Conservation (phyloP, 2,113 vertebrate species). For the Xenotilapia longispinis region DNA sequence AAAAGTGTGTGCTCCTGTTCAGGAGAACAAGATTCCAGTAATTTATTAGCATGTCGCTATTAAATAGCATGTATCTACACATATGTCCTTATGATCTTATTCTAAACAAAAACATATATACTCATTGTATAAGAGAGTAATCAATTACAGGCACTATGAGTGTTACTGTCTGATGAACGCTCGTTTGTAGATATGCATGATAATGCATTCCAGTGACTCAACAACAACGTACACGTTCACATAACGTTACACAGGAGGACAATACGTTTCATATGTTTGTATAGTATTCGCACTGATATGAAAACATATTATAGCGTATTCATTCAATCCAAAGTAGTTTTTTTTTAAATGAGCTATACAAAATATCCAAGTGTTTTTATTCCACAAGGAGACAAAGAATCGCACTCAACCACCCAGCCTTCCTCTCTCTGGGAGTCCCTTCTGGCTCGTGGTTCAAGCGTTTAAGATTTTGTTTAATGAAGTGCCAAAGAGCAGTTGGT, state of each 20-base stretch:
- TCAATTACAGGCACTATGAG: neutral
- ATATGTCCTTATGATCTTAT: no score
- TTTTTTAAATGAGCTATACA: neutral
- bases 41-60: neutral
- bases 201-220: neutral
- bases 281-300: neutral
- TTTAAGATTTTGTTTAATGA: slow-evolving; percentile 46
- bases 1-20: neutral
- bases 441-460: slow-evolving; percentile 3
- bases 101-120: neutral
- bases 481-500: slow-evolving; percentile 43
- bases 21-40: neutral
- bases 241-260: neutral
- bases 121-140: neutral
- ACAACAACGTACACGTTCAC: neutral
- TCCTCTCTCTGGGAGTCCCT: neutral
- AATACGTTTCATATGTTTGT: neutral
- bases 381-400: neutral
- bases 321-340: neutral
- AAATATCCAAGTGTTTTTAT: neutral
- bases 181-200: neutral
- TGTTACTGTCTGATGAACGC: neutral
- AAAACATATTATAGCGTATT: neutral
- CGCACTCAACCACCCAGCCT: neutral
- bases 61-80: no score